Conservation (phyloP, 2,888 invertebrate species). For the Dione juno region DNA sequence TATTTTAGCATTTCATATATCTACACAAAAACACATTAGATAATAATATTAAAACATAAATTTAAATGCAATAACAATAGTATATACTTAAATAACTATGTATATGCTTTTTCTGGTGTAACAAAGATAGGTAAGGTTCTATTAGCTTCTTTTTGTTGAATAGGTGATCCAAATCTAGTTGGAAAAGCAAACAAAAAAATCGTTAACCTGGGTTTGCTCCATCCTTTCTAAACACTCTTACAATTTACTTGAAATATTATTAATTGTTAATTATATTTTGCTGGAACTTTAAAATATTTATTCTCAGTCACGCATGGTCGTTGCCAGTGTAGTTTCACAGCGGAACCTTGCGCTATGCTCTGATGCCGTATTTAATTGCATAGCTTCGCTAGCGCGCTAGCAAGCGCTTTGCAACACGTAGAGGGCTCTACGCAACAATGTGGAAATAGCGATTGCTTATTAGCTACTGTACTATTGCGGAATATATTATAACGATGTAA, state of each 20-base stretch:
- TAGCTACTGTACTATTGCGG: constrained; percentile 1
- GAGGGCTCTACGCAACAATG: constrained; percentile 28
- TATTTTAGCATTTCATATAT: too few relatives aligned
- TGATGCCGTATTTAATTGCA: constrained; percentile 36
- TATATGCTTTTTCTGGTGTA: too few relatives aligned
- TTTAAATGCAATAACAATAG: too few relatives aligned
- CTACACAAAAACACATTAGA: too few relatives aligned
- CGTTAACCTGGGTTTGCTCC: too few relatives aligned
- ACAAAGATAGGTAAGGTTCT: too few relatives aligned
- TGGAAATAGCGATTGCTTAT: constrained; percentile 28
- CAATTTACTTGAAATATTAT: too few relatives aligned
- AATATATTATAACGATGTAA: neutral
- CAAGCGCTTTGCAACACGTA: constrained; percentile 28
- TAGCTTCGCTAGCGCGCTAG: constrained; percentile 29
- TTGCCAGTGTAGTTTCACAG: constrained; percentile 27
- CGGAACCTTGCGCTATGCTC: constrained; percentile 31
- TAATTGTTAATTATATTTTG: too few relatives aligned
- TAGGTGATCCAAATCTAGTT: neutral
- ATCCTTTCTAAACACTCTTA: too few relatives aligned
- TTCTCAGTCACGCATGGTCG: constrained; percentile 10
- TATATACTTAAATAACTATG: too few relatives aligned
- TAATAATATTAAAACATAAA: too few relatives aligned
- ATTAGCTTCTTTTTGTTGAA: neutral
- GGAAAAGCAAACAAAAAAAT: too few relatives aligned
- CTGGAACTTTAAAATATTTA: constrained; percentile 3